A percentile compares a stretch with the other conserved stretches of the same genome.
These are phyloP conservation scores for Philotrypesis tridentata DNA, from an alignment of 1,140 invertebrate species.

Conservation along the genomic window DNA sequence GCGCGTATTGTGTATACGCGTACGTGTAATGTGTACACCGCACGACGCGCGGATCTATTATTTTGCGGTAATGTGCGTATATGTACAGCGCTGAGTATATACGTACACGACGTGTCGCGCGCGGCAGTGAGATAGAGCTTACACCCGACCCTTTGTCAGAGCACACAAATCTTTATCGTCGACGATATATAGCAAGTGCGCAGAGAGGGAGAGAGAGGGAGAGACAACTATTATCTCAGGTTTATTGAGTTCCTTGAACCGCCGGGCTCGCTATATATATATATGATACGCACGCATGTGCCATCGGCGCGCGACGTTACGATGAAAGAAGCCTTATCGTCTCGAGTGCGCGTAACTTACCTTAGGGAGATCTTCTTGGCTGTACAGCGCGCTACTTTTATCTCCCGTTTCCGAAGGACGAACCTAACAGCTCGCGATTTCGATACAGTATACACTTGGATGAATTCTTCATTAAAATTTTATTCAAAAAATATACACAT, in stretches of 20 bases:
- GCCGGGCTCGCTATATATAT: neutral
- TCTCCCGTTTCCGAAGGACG: neutral
- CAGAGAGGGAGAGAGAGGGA: too few relatives aligned
- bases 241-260: conserved; percentile 38
- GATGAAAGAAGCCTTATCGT: conserved; percentile 22
- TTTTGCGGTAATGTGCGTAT: neutral
- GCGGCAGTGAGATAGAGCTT: neutral
- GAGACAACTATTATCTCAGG: conserved; percentile 17
- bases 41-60: neutral
- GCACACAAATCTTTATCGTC: conserved; percentile 35
- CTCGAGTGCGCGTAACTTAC: conserved; percentile 5
- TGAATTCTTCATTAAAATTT: too few relatives aligned
- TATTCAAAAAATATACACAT: too few relatives aligned
- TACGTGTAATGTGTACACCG: too few relatives aligned
- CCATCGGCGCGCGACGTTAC: neutral
- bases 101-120: too few relatives aligned
- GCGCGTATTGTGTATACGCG: too few relatives aligned
- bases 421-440: too few relatives aligned
- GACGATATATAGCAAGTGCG: neutral
- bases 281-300: neutral
- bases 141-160: conserved; percentile 13
- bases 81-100: too few relatives aligned
- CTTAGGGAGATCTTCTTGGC: neutral
- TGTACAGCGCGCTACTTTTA: neutral
- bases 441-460: too few relatives aligned